Evolutionary conservation across 2,113 vertebrate species (phyloP), one percentile per base, ranked within the genome.

Genomic region (Panthera tigris): DNA sequence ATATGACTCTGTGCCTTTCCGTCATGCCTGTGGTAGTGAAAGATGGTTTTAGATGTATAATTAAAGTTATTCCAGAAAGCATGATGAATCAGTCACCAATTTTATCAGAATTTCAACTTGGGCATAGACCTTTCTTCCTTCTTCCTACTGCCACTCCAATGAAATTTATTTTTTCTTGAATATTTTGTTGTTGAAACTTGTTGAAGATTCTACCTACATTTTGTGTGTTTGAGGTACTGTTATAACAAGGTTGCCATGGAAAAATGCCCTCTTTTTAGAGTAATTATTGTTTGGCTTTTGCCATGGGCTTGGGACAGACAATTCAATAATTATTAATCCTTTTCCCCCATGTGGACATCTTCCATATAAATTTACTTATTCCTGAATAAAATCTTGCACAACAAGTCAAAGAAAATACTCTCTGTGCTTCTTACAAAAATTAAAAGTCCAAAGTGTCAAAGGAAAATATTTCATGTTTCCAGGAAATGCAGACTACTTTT

Each of bases 1-100:
- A 3, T 68, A 61, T 68, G 7, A 15, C 81, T 93, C 80, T 85
- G 52, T 81, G 76, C 52, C 86, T 86, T 92, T 85, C 86, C 93
- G 41, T 88, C 39, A 89, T n/a, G 48, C 45, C 73, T 83, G 21
- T 87, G 73, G 50, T 69, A 48, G 33, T 65, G 23, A 96, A 84
- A 41, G 79, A 94, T 96, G 66, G 76, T 39, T 93, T 93, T 94
- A 89, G 33, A 92, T 95, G 68, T 88, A 83, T 93, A 87, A 93
- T 94, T 97, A 94, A 94, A 89, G 86, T 86, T 94, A 93, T 91
- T 97, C 52, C 78, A 82, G 71, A 89, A 96, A 95, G 41, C 41
- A 66, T 82, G 66, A 94, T 94, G 66, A 86, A 69, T 78, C 78
- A 96, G 65, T 91, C 66, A 91, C 68, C 5, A 55, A 36, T 97